These are phyloP conservation scores for Ethmia dodecea DNA, from an alignment of 2,888 invertebrate genomes.

Conservation along the genomic window DNA sequence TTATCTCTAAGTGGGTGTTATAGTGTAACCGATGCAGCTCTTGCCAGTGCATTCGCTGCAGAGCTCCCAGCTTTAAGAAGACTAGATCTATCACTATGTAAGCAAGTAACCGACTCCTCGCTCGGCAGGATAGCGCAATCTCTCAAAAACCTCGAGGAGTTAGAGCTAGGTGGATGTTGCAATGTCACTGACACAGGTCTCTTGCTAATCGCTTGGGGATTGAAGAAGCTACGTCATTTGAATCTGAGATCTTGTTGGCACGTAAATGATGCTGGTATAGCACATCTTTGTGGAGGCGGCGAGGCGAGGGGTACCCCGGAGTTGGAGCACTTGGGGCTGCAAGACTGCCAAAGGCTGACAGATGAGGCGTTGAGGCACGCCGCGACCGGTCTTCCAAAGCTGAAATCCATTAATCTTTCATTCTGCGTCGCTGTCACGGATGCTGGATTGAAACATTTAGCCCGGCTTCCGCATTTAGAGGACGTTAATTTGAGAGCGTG, in stretches of 20 bases:
- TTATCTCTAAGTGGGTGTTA: constrained; percentile 95
- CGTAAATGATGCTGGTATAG: constrained; percentile 93
- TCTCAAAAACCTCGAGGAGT: constrained; percentile 89
- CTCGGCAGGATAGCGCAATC: constrained; percentile 90
- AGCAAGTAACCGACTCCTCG: constrained; percentile 95
- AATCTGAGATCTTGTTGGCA: constrained; percentile 96
- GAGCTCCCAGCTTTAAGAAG: constrained; percentile 87
- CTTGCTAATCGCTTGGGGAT: constrained; percentile 90
- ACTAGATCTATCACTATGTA: constrained; percentile 93
- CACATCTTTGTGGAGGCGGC: constrained; percentile 87
- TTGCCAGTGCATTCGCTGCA: constrained; percentile 88
- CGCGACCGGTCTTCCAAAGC: constrained; percentile 86
- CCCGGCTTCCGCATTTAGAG: constrained; percentile 88
- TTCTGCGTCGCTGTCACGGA: constrained; percentile 98
- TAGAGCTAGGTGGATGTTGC: constrained; percentile 95
- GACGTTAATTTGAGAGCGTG: constrained; percentile 94
- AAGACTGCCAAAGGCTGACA: constrained; percentile 96
- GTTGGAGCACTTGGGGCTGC: constrained; percentile 90
- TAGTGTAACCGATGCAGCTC: constrained; percentile 91
- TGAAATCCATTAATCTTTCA: constrained; percentile 93
- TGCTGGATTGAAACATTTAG: constrained; percentile 91
- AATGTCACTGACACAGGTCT: constrained; percentile 94
- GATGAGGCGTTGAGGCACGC: constrained; percentile 94
- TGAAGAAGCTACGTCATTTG: constrained; percentile 88
- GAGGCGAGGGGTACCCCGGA: constrained; percentile 88